phyloP scores from a whole-genome alignment of 2,888 invertebrate species.

The Melipona beecheii region DNA sequence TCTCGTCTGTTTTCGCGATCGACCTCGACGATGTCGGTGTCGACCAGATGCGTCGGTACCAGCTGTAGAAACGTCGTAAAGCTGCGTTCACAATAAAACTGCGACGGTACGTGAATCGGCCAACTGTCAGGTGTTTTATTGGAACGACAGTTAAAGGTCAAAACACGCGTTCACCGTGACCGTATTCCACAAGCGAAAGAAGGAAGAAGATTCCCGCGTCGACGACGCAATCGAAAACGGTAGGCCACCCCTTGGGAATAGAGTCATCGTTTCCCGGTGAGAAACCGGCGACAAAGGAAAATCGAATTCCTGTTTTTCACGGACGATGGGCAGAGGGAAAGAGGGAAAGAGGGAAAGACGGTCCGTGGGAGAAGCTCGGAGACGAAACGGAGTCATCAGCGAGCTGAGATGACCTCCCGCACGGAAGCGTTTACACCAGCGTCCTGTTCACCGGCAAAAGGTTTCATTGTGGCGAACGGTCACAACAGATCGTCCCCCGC shows the following conservation, averaged over 20 bases:
- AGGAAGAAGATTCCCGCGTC: constrained; percentile 3
- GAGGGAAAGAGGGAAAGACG: not conserved
- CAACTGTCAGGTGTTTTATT: too few relatives aligned
- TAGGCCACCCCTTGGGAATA: constrained; percentile 25
- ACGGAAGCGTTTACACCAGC: constrained; percentile 66
- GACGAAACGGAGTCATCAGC: constrained; percentile 68
- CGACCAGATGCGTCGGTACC: not conserved
- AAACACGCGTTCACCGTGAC: not conserved
- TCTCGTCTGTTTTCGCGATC: not conserved
- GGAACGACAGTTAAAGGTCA: too few relatives aligned
- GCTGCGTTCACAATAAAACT: too few relatives aligned
- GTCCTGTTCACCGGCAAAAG: constrained; percentile 65
- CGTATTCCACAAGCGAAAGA: not conserved
- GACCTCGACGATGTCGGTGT: not conserved
- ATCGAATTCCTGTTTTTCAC: constrained; percentile 54
- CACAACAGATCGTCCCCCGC: constrained; percentile 78
- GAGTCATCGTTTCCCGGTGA: constrained; percentile 52
- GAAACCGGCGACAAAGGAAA: constrained; percentile 49
- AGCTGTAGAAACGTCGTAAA: not conserved
- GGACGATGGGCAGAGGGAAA: not conserved
- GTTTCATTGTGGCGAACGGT: constrained; percentile 78
- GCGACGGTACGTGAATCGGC: too few relatives aligned
- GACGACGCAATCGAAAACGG: constrained; percentile 15
- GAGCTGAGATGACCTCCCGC: constrained; percentile 55
- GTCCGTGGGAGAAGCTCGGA: constrained; percentile 52